phyloP scores from a whole-genome alignment of 2,888 invertebrate genomes.

The Troglohyphantes excavatus region DNA sequence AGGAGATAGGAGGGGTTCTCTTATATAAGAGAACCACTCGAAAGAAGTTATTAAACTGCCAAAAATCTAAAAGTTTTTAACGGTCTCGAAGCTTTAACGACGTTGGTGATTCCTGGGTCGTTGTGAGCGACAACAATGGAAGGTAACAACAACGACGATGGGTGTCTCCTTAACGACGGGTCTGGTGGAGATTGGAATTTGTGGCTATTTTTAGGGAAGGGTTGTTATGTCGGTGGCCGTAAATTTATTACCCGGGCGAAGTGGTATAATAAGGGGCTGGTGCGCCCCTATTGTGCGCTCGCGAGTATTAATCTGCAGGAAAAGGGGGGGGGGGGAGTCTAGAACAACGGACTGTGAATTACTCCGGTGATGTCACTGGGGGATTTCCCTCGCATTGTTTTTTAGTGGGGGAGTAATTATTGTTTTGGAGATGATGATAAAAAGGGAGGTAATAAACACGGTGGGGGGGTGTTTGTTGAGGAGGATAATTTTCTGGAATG shows the following conservation, averaged over 20 bases:
- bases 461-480: not conserved
- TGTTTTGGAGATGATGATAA: not conserved
- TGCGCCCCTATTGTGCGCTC: not conserved
- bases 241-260: slow-evolving; percentile 29
- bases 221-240: slow-evolving; percentile 26
- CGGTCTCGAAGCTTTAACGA: slow-evolving; percentile 52
- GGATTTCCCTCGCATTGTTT: not conserved
- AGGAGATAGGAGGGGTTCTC: not conserved
- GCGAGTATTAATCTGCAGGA: slow-evolving; percentile 12
- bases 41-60: slow-evolving; percentile 52
- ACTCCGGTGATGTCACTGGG: not conserved
- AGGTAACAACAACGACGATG: not conserved
- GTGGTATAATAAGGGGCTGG: slow-evolving; percentile 22
- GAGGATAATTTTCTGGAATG: slow-evolving; percentile 1
- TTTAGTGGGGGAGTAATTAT: not conserved
- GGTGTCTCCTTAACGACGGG: slow-evolving; percentile 35
- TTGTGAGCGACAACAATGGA: slow-evolving; percentile 28
- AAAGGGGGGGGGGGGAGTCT: not conserved
- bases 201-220: slow-evolving; percentile 23
- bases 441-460: not conserved
- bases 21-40: too few species aligned
- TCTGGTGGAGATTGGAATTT: slow-evolving; percentile 38
- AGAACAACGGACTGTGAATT: not conserved
- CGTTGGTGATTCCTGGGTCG: slow-evolving; percentile 32
- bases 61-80: slow-evolving; percentile 41